These are phyloP conservation scores for Rhogogaster chlorosoma DNA, from an alignment of 2,888 invertebrate species.

Conservation along the genomic window DNA sequence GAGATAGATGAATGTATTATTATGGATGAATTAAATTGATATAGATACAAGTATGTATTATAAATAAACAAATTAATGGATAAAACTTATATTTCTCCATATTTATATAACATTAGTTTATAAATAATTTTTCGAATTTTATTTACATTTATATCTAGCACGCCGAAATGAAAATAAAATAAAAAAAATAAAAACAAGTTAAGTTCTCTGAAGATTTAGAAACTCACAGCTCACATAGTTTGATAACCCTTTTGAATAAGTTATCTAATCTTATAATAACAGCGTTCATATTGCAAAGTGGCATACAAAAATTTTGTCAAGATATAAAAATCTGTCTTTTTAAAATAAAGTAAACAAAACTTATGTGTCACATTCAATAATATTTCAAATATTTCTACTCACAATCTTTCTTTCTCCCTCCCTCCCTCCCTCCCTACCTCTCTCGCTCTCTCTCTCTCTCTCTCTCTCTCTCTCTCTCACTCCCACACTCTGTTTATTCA, in stretches of 20 bases:
- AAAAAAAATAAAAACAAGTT: slow-evolving; percentile 28
- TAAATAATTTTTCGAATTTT: slow-evolving; percentile 60
- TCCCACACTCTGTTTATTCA: neutral
- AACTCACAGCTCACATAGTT: slow-evolving; percentile 47
- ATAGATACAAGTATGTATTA: neutral
- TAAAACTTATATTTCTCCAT: slow-evolving; percentile 65
- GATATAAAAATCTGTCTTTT: slow-evolving; percentile 18
- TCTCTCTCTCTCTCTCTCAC: neutral
- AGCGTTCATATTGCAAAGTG: slow-evolving; percentile 41
- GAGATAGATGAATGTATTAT: no score
- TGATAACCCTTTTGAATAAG: slow-evolving; percentile 38
- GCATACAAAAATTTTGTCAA: slow-evolving; percentile 20
- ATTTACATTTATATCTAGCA: slow-evolving; percentile 51
- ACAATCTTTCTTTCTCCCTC: neutral
- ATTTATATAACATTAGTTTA: slow-evolving; percentile 62
- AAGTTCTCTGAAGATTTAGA: slow-evolving; percentile 46
- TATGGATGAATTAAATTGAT: neutral
- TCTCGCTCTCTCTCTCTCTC: neutral
- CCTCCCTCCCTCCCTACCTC: no score
- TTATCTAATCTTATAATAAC: slow-evolving; percentile 58
- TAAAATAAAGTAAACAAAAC: slow-evolving; percentile 11
- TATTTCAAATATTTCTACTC: neutral
- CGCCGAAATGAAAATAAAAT: neutral
- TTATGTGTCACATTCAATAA: neutral
- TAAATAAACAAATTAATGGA: slow-evolving; percentile 52